Base-by-base conservation (phyloP, 1,140 invertebrate species). In the Coboldia fuscipes region DNA sequence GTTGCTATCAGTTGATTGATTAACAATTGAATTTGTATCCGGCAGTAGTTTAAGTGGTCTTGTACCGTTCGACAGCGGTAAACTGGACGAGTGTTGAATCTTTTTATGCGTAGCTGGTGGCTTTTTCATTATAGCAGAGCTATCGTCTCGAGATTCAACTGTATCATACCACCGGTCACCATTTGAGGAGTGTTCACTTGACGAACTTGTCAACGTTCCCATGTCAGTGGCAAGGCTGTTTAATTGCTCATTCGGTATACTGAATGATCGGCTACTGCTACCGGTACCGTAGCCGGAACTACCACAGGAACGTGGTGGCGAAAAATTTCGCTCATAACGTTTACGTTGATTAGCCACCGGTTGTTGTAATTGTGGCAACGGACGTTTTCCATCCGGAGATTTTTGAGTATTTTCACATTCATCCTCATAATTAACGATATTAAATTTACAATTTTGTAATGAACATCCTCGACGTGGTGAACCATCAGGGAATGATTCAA, bases 261-360 rank as follows among this genome's bases (percentile, higher is more conserved):
- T 30, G 21, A 35, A 38, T 10, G 37, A 38, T 18, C 37, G 28
- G 72, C 43, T 72, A 46, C 73, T 76, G 37, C 70, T 75, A 48
- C 78, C 79, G 13, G 79, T 84, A 29, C 80, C 79, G 51, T 85
- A 84, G 7, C 80, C 81, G 24, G 76, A 81, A 56, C 76, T 81
- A 48, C 75, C 78, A 45, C 70, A 73, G 26, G 78, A 82, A 40
- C 76, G 61, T n/a, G 79, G 79, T 31, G 81, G 80, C 40, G 78
- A 82, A 46, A 76, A 71, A 38, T 72, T 75, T 34, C 76, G 61
- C 42, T 75, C 73, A 56, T 76, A 75, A 39, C 68, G 60, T 40
- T 66, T 64, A 36, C 70, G 60, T 43, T 72, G 65, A 44, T 67
- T 58, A 50, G 67, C 42, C 37, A 63, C 54, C 47, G 65, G 46